Base-by-base conservation (phyloP, 1,140 invertebrate species). In the Manduca sexta region DNA sequence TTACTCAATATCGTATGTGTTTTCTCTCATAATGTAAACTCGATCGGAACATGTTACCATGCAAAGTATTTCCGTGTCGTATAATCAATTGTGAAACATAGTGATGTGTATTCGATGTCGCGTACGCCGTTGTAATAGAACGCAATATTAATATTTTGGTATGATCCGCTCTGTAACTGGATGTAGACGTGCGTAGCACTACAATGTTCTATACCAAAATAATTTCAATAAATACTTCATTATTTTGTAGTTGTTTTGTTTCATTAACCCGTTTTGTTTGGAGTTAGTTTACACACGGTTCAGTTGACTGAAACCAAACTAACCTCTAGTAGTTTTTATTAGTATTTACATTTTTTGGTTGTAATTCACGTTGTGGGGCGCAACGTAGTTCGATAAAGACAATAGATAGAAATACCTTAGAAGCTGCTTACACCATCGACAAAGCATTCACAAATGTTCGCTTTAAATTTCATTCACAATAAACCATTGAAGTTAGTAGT, bases 171-270 rank as follows among this genome's bases (percentile, higher is more conserved):
- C n/a, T 35, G 21, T 26, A 35, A 49, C 30, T 55, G 21, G 21
- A 26, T 26, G 21, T 8, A 26, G n/a, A 26, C 8, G 70, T 74
- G 70, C 70, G 60, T 66, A 75, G 64, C 74, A 80, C 67, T 66
- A 59, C 64, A 51, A 54, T 56, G 60, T 71, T 75, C 64, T 69
- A 64, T 73, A 78, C 70, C 74, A 74, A 74, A 78, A 66, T 75
- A 75, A 60, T 60, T 12, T 42, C 62, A 77, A 79, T 75, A 79
- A 77, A 79, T 51, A 60, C 49, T 69, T 73, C 61, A 69, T 79
- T 79, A 76, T 82, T 79, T 82, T 82, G 66, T 71, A 82, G 12
- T 12, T 26, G 21, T 26, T 26, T 26, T 8, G 21, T 26, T 26
- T 26, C 21, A 26, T 26, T 26, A 26, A 26, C 21, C 21, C 21